Percentiles rank a stretch among this genome's conserved stretches.
These are phyloP conservation scores for Strongylocentrotus purpuratus DNA, from an alignment of 35 echinoderm and acorn worm species.

Conservation along the genomic window DNA sequence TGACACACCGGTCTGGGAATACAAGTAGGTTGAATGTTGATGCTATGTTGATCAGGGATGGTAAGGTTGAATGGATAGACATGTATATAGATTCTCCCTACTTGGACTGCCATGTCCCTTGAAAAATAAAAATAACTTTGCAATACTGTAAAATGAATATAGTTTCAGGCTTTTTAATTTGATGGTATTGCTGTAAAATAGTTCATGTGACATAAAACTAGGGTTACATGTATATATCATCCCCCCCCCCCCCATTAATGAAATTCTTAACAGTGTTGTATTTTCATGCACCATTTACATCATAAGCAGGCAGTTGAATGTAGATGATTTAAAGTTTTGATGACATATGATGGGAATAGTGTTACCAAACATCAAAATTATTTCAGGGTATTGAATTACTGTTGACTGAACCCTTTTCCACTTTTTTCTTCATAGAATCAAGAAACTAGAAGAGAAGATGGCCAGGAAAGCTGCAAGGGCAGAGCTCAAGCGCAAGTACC, in stretches of 20 bases:
- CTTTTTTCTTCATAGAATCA: slow-evolving; percentile 13
- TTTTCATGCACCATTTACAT: not conserved
- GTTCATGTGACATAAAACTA: too few relatives aligned
- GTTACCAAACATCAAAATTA: too few relatives aligned
- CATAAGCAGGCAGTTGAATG: too few relatives aligned
- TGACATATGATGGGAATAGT: too few relatives aligned
- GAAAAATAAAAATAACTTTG: too few relatives aligned
- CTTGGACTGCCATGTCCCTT: too few relatives aligned
- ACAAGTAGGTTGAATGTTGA: not conserved
- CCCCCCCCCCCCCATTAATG: not conserved
- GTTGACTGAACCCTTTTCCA: not conserved
- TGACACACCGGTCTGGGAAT: slow-evolving; percentile 41
- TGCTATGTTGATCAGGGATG: not conserved
- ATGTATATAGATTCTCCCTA: too few relatives aligned
- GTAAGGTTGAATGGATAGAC: too few relatives aligned
- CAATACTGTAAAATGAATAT: too few relatives aligned
- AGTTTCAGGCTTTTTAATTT: not conserved
- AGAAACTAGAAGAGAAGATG: slow-evolving; percentile 74
- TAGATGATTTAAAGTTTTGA: too few relatives aligned
- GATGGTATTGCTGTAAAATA: too few relatives aligned
- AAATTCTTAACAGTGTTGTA: not conserved
- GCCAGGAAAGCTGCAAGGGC: slow-evolving; percentile 71
- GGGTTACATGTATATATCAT: not conserved
- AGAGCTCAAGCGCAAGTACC: slow-evolving; percentile 78
- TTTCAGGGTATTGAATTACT: too few relatives aligned